These are phyloP conservation scores for Diachasmimorpha longicaudata DNA, from an alignment of 1,140 invertebrate genomes.

Conservation along the genomic window DNA sequence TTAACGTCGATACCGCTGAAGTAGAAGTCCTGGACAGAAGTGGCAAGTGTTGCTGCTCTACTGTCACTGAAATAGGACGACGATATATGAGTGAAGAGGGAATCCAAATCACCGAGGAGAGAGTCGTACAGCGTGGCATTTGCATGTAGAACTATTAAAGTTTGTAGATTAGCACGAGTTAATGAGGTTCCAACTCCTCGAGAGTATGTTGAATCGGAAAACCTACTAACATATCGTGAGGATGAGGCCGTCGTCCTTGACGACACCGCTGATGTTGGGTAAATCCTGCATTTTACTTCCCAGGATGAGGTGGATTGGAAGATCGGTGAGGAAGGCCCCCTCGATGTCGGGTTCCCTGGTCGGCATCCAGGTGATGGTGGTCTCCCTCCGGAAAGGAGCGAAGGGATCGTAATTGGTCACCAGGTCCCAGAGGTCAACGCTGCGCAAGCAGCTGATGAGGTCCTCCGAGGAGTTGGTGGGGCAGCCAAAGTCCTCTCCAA, in stretches of 20 bases:
- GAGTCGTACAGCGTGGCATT: slow-evolving; percentile 17
- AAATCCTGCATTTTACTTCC: slow-evolving; percentile 19
- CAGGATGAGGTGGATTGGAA: slow-evolving; percentile 21
- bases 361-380: slow-evolving; percentile 21
- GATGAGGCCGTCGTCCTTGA: slow-evolving; percentile 26
- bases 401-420: slow-evolving; percentile 10
- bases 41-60: not conserved
- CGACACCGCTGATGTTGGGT: slow-evolving; percentile 25
- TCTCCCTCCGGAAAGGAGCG: not conserved
- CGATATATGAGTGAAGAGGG: slow-evolving; percentile 6
- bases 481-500: slow-evolving; percentile 24
- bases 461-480: slow-evolving; percentile 15
- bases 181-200: too few relatives aligned
- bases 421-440: not conserved
- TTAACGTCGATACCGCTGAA: slow-evolving; percentile 12
- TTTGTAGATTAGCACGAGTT: not conserved
- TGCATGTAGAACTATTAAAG: slow-evolving; percentile 7
- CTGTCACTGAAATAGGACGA: not conserved
- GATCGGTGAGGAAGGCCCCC: slow-evolving; percentile 29
- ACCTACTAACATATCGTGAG: slow-evolving; percentile 15
- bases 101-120: not conserved
- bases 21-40: slow-evolving; percentile 20
- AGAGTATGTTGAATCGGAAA: too few relatives aligned
- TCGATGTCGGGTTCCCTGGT: slow-evolving; percentile 22
- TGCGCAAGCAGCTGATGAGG: slow-evolving; percentile 28